phyloP scores from a whole-genome alignment of 2,113 vertebrate species.

The Eurypyga helias region DNA sequence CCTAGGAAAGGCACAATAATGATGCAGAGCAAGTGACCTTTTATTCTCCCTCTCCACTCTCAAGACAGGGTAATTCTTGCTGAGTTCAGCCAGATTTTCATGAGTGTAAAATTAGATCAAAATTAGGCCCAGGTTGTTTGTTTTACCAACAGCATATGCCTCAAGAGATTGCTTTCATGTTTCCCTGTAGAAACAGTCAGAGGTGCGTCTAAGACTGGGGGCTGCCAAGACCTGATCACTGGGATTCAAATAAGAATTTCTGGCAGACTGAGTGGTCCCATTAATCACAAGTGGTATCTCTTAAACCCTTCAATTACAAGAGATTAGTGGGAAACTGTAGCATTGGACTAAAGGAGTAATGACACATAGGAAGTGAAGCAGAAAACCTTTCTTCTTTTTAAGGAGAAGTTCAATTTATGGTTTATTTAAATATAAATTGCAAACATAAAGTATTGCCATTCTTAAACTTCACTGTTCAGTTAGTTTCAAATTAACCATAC shows the following conservation, averaged over 20 bases:
- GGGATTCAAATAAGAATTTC: conserved; percentile 21
- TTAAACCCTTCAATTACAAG: conserved; percentile 62
- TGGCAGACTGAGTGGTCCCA: conserved; percentile 30
- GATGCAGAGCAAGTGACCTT: background rate
- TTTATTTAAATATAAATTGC: conserved; percentile 64
- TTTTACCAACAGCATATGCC: background rate
- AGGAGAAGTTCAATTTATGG: conserved; percentile 9
- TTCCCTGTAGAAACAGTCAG: background rate
- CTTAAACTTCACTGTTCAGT: background rate
- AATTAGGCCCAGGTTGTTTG: background rate
- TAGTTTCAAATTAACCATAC: background rate
- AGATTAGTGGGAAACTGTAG: conserved; percentile 57
- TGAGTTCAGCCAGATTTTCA: background rate
- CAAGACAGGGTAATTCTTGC: background rate
- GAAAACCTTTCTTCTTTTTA: conserved; percentile 66
- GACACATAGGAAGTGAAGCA: conserved; percentile 52
- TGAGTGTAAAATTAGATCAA: background rate
- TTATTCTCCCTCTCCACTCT: background rate
- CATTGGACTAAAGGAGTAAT: conserved; percentile 43
- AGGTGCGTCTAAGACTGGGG: background rate
- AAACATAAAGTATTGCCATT: background rate
- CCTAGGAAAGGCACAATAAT: background rate
- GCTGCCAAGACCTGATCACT: background rate
- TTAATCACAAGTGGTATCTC: conserved; percentile 49
- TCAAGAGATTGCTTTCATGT: background rate